phyloP scores from a whole-genome alignment of 2,113 vertebrate genomes.

The Brachyhypopomus occidentalis region DNA sequence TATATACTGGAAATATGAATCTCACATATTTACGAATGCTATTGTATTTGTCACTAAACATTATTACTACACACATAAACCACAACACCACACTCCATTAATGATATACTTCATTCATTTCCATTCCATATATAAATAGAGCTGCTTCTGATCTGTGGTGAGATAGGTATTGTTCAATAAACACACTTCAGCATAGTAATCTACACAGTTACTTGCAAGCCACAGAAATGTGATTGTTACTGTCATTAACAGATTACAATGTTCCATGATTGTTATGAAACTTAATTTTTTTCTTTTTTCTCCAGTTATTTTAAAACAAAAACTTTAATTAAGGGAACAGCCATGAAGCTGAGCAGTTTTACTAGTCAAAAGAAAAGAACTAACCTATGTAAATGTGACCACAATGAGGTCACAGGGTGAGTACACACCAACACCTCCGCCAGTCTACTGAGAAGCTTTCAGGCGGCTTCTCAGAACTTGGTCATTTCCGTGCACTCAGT shows the following conservation, averaged over 20 bases:
- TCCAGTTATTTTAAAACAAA: too few species aligned
- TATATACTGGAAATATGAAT: too few species aligned
- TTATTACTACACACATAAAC: not conserved
- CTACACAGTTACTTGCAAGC: not conserved
- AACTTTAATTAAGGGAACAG: not conserved
- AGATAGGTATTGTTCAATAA: not conserved
- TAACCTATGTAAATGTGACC: constrained; percentile 36
- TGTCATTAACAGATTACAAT: not conserved
- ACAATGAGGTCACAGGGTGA: constrained; percentile 37
- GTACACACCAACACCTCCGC: constrained; percentile 22
- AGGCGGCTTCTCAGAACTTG: constrained; percentile 48
- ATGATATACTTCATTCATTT: not conserved
- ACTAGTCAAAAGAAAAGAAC: constrained; percentile 29
- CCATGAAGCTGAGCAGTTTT: constrained; percentile 1
- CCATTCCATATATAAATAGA: not conserved
- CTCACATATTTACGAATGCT: not conserved
- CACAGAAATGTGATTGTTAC: not conserved
- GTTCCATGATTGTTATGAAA: too few species aligned
- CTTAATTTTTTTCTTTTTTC: too few species aligned
- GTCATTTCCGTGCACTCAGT: constrained; percentile 49
- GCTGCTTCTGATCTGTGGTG: constrained; percentile 6
- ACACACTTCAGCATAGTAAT: not conserved
- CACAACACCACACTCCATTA: not conserved
- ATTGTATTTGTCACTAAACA: not conserved
- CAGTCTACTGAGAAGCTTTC: constrained; percentile 43